Evolutionary conservation across 2,113 vertebrate species (phyloP).

Genomic region (Azemiops feae): DNA sequence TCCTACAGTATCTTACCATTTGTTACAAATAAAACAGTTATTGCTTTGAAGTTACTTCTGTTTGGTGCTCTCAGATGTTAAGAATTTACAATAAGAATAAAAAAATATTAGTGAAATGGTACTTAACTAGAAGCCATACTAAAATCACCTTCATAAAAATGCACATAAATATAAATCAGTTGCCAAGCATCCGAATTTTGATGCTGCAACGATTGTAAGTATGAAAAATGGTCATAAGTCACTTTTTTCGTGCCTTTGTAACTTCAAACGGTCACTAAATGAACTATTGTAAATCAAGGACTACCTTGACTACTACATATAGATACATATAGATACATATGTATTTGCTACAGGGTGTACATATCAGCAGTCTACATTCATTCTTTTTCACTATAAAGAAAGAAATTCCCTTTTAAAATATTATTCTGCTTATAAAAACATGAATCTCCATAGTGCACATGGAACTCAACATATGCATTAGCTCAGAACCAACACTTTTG

Average conservation of each 20-base stretch:
- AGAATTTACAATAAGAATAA: not conserved
- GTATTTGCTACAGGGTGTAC: not conserved
- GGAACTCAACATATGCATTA: not conserved
- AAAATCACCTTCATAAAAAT: conserved; percentile 9
- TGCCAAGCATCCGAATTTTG: no score
- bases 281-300: no score
- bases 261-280: no score
- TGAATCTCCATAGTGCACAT: no score
- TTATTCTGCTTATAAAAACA: not conserved
- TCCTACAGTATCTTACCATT: not conserved
- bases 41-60: not conserved
- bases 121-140: accelerated
- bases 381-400: not conserved
- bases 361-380: not conserved
- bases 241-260: no score
- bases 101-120: not conserved
- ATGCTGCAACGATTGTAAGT: no score
- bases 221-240: no score
- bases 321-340: not conserved
- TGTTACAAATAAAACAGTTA: not conserved
- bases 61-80: not conserved
- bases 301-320: no score
- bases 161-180: no score
- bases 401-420: not conserved
- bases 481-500: not conserved